These are phyloP conservation scores for Rhamnusium bicolor DNA, from an alignment of 2,888 invertebrate genomes.

Conservation along the genomic window DNA sequence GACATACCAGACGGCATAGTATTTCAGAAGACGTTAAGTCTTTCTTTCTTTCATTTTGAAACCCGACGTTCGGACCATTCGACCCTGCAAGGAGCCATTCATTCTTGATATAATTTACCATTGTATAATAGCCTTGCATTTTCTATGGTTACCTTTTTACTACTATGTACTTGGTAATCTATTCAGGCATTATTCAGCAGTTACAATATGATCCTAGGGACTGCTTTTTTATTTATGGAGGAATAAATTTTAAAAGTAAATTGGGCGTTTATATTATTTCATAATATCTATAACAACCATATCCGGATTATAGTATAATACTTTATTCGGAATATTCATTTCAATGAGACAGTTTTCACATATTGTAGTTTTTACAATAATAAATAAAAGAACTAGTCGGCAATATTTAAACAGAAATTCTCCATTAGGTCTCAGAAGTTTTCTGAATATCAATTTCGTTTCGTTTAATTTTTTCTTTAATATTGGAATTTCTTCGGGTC, in stretches of 20 bases:
- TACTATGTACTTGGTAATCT: conserved; percentile 25
- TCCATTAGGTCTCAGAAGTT: no score
- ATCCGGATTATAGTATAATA: neutral
- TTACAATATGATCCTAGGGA: conserved; percentile 22
- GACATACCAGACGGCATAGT: conserved; percentile 20
- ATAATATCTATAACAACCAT: neutral
- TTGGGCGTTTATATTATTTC: conserved; percentile 29
- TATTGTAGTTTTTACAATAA: neutral
- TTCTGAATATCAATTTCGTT: no score
- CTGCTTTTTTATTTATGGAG: conserved; percentile 33
- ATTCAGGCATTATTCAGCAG: conserved; percentile 21
- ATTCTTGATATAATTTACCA: conserved; percentile 32
- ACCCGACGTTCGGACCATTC: conserved; percentile 16
- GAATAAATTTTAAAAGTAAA: conserved; percentile 30
- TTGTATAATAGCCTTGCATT: conserved; percentile 30
- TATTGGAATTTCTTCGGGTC: no score
- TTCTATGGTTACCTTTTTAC: conserved; percentile 27
- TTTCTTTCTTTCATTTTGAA: conserved; percentile 24
- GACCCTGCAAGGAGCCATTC: conserved; percentile 22
- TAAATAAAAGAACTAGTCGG: neutral
- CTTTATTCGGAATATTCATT: neutral
- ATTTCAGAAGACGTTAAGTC: conserved; percentile 30
- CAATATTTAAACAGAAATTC: no score
- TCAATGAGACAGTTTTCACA: neutral
- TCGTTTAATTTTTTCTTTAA: no score